Percentiles rank a stretch among this genome's conserved stretches.
phyloP scores from a whole-genome alignment of 2,113 vertebrate species.

The Grus americana region DNA sequence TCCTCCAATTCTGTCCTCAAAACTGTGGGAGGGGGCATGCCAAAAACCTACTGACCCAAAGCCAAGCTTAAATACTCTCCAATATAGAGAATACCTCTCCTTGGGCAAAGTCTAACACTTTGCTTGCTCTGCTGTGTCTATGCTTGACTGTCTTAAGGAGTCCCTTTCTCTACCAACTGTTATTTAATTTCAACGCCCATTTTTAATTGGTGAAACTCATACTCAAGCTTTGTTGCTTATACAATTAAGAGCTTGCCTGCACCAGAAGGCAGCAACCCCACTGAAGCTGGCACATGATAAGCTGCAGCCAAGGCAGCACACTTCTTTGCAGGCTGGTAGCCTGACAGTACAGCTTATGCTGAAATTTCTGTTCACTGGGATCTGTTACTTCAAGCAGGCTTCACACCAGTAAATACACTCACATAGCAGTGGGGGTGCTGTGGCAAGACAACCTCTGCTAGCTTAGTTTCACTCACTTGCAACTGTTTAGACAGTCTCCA shows the following conservation, averaged over 20 bases:
- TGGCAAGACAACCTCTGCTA: neutral
- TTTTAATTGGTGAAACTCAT: neutral
- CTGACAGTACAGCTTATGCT: neutral
- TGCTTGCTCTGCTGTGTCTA: neutral
- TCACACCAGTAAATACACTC: neutral
- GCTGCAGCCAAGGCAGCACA: neutral
- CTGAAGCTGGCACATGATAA: neutral
- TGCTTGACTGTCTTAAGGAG: neutral
- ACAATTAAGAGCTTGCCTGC: neutral
- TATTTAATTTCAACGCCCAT: fast-evolving
- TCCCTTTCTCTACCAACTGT: neutral
- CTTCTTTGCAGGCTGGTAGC: neutral
- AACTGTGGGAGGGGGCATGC: neutral
- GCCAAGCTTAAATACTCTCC: neutral
- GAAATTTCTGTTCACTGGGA: neutral
- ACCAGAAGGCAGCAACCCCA: neutral
- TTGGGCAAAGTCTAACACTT: neutral
- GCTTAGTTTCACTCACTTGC: neutral
- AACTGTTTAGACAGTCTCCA: neutral
- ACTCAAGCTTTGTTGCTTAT: neutral
- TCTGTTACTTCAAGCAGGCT: neutral
- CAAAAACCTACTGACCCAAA: neutral
- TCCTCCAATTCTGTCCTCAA: neutral
- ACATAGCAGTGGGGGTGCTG: neutral
- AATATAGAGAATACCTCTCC: neutral